phyloP scores from a whole-genome alignment of 2,113 vertebrate genomes.

The Phalacrocorax aristotelis region DNA sequence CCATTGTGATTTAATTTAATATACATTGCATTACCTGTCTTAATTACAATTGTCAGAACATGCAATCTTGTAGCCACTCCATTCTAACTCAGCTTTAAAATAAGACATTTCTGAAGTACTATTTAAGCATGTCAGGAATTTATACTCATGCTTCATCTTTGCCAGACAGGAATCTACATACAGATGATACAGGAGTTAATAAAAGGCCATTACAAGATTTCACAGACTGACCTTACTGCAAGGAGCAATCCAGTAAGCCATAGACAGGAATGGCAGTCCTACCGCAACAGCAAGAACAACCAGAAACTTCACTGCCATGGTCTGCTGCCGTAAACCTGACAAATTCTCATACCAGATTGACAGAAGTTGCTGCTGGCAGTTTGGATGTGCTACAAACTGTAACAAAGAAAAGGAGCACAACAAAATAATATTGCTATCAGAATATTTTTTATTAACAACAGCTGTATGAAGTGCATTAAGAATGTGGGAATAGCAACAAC shows the following conservation, averaged over 20 bases:
- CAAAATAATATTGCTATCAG: background rate
- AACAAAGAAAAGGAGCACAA: background rate
- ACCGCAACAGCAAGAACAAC: slow-evolving; percentile 88
- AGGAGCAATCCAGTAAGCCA: slow-evolving; percentile 91
- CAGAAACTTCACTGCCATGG: slow-evolving; percentile 87
- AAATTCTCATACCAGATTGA: slow-evolving; percentile 97
- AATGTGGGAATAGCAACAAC: background rate
- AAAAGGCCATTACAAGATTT: background rate
- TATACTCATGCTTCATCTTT: background rate
- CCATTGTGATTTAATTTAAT: background rate
- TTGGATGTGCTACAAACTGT: slow-evolving; percentile 96
- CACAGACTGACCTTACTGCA: slow-evolving; percentile 88
- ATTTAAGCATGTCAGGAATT: background rate
- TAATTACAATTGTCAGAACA: background rate
- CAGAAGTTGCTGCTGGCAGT: slow-evolving; percentile 95
- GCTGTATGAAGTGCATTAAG: background rate
- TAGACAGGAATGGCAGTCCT: slow-evolving; percentile 87
- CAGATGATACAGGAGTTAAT: background rate
- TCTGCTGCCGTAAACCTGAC: slow-evolving; percentile 89
- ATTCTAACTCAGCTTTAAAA: background rate
- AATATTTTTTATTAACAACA: background rate
- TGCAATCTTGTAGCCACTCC: background rate
- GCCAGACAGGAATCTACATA: background rate
- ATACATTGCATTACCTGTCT: background rate
- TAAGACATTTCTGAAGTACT: background rate